Evolutionary conservation across 2,797 vertebrate species (phyloP).

Genomic region (Gallinago nigripennis): DNA sequence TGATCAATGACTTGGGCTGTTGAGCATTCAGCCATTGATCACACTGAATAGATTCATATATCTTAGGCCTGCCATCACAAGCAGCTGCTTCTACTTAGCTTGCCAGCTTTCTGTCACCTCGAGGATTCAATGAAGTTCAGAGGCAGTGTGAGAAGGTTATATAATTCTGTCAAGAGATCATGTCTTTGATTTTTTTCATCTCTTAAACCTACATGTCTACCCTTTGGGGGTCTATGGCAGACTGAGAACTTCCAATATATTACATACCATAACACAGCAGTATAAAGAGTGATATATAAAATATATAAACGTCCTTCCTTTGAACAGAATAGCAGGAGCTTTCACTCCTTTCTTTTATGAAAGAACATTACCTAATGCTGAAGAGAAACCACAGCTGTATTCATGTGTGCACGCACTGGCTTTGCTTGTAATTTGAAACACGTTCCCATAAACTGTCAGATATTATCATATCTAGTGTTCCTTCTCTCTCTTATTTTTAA

Average conservation of each 20-base stretch:
- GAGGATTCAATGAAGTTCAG: conserved; percentile 28
- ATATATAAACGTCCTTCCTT: conserved; percentile 42
- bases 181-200: conserved; percentile 51
- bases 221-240: conserved; percentile 48
- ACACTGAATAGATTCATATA: background rate
- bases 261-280: conserved; percentile 55
- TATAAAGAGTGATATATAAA: conserved; percentile 36
- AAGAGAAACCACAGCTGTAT: conserved; percentile 51
- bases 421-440: conserved; percentile 62
- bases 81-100: conserved; percentile 43
- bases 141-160: conserved; percentile 50
- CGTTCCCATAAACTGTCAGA: conserved; percentile 13
- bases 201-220: conserved; percentile 38
- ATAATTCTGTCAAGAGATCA: conserved; percentile 49
- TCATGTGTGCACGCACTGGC: conserved; percentile 12
- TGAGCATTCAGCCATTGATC: conserved; percentile 39
- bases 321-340: conserved; percentile 58
- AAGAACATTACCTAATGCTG: conserved; percentile 33
- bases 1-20: conserved; percentile 35
- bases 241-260: conserved; percentile 55
- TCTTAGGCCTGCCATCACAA: background rate
- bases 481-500: background rate
- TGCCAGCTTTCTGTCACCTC: conserved; percentile 39
- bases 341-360: conserved; percentile 48
- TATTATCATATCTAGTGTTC: conserved; percentile 14